phyloP scores from a whole-genome alignment of 1,140 invertebrate genomes.

The Eurosta solidaginis region DNA sequence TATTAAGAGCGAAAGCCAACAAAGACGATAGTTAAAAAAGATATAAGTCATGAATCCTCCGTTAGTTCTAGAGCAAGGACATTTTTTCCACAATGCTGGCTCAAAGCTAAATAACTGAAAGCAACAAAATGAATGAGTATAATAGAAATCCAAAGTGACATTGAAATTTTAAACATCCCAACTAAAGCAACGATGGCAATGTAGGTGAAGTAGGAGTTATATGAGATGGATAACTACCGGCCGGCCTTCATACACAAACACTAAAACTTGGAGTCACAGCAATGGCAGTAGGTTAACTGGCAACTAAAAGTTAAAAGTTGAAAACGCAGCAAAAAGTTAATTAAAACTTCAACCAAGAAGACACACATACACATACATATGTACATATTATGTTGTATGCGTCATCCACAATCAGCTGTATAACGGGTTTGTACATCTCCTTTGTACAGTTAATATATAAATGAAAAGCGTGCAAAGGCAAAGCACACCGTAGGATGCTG shows the following conservation, averaged over 20 bases:
- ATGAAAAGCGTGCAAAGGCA: neutral
- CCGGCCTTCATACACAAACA: neutral
- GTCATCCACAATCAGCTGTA: too few species aligned
- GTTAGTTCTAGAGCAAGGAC: constrained; percentile 22
- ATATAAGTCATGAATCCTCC: neutral
- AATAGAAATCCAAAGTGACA: neutral
- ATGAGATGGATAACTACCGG: neutral
- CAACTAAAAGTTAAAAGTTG: constrained; percentile 14
- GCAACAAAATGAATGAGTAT: constrained; percentile 15
- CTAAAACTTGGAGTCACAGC: neutral
- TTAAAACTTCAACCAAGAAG: constrained; percentile 20
- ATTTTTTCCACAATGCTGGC: constrained; percentile 12
- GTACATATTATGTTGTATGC: neutral
- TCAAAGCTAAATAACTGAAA: neutral
- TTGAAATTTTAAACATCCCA: constrained; percentile 15
- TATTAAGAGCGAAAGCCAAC: neutral
- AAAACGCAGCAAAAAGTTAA: constrained; percentile 11
- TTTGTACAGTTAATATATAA: neutral
- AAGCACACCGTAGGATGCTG: neutral
- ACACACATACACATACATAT: neutral
- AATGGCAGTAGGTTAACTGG: neutral
- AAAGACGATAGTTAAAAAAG: neutral
- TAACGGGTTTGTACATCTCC: neutral
- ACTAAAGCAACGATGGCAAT: neutral
- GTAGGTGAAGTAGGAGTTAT: neutral